Evolutionary conservation across 2,888 invertebrate genomes (phyloP), one percentile per base, ranked within the genome.

Genomic region (Hirtodrosophila duncani): DNA sequence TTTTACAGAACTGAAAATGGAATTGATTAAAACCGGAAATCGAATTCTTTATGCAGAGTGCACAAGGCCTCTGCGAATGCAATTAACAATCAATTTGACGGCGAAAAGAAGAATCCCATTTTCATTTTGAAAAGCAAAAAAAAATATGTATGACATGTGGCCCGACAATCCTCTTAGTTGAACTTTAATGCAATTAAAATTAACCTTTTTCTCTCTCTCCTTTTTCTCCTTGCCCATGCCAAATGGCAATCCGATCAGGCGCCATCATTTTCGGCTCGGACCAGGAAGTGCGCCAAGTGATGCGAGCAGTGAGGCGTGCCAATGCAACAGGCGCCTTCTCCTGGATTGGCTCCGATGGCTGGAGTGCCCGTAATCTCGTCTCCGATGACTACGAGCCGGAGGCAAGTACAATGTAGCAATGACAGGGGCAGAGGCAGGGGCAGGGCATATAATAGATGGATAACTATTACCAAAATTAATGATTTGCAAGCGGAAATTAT

Each of bases 331-430:
- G 94, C 3, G 90, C 91, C 41, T 98, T 98, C 88, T 94, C 95
- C 46, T 98, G 97, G 97, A 96, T 98, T 24, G 98, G 98, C 0
- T 96, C 96, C 18, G 98, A 98, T 81, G 98, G 98, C 1, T 98
- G 98, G 98, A 95, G 95, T 81, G 97, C 96, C 3, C 88, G 97
- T 33, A 91, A 93, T 39, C 88, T 96, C 60, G 96, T 96, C 18
- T 94, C 93, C 3, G 93, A 94, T 70, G 95, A 95, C 62, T 95
- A 95, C 85, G 96, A 97, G 85, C 90, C 92, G 1, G 95, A 96
- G 87, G 91, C 90, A 31, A 83, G 89, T 81, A 39, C 39, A 56
- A 33, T 46, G 36, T 7, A 20, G 2, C 17, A 13, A n/a, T n/a
- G n/a, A n/a, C n/a, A n/a, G n/a, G n/a, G n/a, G n/a, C n/a, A n/a